phyloP scores from a whole-genome alignment of 2,888 invertebrate genomes.

The Acanthosepion esculentum region DNA sequence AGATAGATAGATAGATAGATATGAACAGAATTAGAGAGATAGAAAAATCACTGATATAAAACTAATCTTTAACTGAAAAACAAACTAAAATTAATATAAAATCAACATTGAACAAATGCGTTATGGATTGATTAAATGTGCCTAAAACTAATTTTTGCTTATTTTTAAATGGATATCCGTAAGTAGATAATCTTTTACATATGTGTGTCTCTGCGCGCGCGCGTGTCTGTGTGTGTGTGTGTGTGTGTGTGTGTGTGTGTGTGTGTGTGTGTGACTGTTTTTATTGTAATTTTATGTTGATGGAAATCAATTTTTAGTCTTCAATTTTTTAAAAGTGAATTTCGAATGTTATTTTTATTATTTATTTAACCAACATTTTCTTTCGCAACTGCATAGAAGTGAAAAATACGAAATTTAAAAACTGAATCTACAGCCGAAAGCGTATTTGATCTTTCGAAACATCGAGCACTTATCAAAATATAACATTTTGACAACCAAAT shows the following conservation, averaged over 20 bases:
- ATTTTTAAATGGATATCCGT: too few species aligned
- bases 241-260: background rate
- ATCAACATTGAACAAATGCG: background rate
- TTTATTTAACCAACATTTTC: background rate
- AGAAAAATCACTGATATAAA: too few species aligned
- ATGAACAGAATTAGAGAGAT: too few species aligned
- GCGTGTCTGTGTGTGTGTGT: background rate
- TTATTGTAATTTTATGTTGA: background rate
- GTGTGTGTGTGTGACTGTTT: background rate
- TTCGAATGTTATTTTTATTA: background rate
- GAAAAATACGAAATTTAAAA: background rate
- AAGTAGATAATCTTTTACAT: too few species aligned
- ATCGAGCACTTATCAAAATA: background rate
- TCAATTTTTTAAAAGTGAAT: background rate
- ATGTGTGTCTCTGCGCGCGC: accelerated
- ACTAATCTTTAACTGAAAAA: background rate
- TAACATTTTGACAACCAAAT: background rate
- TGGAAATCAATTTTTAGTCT: background rate
- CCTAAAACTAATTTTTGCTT: too few species aligned
- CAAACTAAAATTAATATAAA: background rate
- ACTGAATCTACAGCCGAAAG: background rate
- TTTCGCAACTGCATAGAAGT: background rate
- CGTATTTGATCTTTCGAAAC: background rate
- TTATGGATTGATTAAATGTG: too few species aligned
- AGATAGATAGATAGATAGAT: background rate